A percentile compares a stretch with the other conserved stretches of the same genome.
These are phyloP conservation scores for Neodiprion virginianus DNA, from an alignment of 1,140 invertebrate species.

Conservation along the genomic window DNA sequence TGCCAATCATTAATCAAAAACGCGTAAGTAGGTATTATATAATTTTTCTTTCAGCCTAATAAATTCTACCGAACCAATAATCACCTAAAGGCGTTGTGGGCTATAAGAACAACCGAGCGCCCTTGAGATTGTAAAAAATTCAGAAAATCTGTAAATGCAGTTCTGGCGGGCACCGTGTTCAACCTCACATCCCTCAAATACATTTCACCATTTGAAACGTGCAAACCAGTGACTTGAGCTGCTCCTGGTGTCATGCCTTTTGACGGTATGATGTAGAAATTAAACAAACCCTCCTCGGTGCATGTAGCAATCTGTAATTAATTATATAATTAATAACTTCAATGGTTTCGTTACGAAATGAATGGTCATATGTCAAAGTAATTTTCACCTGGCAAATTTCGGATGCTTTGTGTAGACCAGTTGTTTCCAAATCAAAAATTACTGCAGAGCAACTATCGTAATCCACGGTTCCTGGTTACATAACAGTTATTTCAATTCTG, in stretches of 20 bases:
- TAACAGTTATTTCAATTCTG: neutral
- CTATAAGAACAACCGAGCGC: conserved; percentile 11
- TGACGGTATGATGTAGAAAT: conserved; percentile 17
- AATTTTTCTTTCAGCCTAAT: neutral
- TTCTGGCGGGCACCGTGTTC: conserved; percentile 14
- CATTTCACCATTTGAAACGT: conserved; percentile 19
- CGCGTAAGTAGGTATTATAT: neutral
- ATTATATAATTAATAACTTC: no score
- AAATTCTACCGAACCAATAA: neutral
- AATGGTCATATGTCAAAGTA: no score
- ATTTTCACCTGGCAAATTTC: no score
- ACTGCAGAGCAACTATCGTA: conserved; percentile 1
- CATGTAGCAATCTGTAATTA: conserved; percentile 18
- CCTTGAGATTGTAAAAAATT: conserved; percentile 11
- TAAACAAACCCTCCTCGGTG: neutral
- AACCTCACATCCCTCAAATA: conserved; percentile 14
- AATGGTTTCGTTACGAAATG: no score
- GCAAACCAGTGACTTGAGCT: conserved; percentile 20
- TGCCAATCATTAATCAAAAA: neutral
- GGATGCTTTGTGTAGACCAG: conserved; percentile 16
- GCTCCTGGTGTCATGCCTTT: conserved; percentile 18
- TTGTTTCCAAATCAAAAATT: conserved; percentile 16
- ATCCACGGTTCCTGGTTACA: neutral
- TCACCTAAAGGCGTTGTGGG: no score
- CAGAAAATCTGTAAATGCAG: conserved; percentile 14